A percentile compares a stretch with the other conserved stretches of the same genome.
Evolutionary conservation across 2,113 vertebrate species (phyloP).

Genomic region (Triplophysa rosa): DNA sequence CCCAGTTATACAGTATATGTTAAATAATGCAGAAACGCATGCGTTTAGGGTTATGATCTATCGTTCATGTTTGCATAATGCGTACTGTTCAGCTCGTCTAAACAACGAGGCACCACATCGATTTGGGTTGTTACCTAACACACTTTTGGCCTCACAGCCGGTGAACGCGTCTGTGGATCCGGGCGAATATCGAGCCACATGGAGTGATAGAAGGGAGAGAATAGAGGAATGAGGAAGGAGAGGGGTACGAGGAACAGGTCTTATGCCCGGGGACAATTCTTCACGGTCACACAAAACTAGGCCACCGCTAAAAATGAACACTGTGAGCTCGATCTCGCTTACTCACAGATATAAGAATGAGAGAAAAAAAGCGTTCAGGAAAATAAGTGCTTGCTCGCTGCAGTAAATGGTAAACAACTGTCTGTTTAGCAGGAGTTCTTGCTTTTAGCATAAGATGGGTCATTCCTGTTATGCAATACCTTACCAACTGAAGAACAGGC

Average conservation of each 20-base stretch:
- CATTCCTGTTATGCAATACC: not conserved
- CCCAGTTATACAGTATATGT: conserved; percentile 14
- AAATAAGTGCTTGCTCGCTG: conserved; percentile 29
- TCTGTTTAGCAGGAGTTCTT: not conserved
- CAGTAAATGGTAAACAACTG: not conserved
- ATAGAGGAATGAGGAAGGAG: conserved; percentile 8
- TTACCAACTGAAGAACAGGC: not conserved
- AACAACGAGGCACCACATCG: not conserved
- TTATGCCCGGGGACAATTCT: conserved; percentile 43
- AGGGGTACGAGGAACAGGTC: conserved; percentile 38
- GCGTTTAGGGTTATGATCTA: conserved; percentile 2
- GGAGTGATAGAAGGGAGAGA: not conserved
- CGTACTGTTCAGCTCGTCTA: not conserved
- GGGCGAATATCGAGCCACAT: not conserved
- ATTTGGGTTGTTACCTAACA: not conserved
- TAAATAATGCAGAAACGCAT: conserved; percentile 26
- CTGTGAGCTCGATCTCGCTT: conserved; percentile 15
- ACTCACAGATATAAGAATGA: conserved; percentile 11
- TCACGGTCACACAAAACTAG: conserved; percentile 38
- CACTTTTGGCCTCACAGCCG: not conserved
- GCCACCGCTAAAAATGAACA: conserved; percentile 41
- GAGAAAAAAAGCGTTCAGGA: conserved; percentile 12
- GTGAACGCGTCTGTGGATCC: conserved; percentile 6
- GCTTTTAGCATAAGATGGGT: not conserved
- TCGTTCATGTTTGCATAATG: not conserved